Base-by-base conservation (phyloP, 64 coral and sea anemone genomes). In the Acropora yongei region DNA sequence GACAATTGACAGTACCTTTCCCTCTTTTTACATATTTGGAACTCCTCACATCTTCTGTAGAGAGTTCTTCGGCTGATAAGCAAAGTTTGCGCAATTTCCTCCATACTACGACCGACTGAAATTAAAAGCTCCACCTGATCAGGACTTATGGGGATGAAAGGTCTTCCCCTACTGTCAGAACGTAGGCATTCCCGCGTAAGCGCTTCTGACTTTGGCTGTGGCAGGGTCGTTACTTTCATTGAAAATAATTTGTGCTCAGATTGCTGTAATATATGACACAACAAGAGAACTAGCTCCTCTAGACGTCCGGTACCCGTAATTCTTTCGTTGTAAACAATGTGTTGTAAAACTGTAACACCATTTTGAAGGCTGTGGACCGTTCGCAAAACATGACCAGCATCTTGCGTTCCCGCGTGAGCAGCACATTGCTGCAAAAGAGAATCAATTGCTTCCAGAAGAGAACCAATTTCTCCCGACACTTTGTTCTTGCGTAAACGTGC, bases 11-110 rank as follows among this genome's bases (percentile, higher is more conserved):
- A 91, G 80, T 91, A 91, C 16, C 89, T 72, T 74, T 91, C 89
- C 57, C 89, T 83, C 53, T 91, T 91, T 75, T 83, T 84, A 77
- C 89, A 91, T 49, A 91, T 91, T 71, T 91, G 47, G 72, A 83
- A 91, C 78, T 91, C 63, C 47, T 58, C 89, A 17, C 89, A 91
- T 91, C 79, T 80, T 83, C 89, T 91, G 30, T 91, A 83, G 43
- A 91, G 79, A 74, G 79, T 91, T 83, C 79, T 83, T 91, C 90
- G 82, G 47, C 90, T 91, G 20, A 77, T 78, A 47, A 91, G 78
- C 79, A 91, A 81, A 55, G 78, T 83, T 39, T 75, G 79, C 3
- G 77, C 85, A 87, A 76, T 88, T 88, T 93, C 77, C 53, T 88
- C 77, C 91, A 93, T 80, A 71, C 43, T 88, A 74, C 77, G 8